These are phyloP conservation scores for Caenorhabditis elegans DNA, from an alignment of 1,140 invertebrate species.

Conservation along the genomic window DNA sequence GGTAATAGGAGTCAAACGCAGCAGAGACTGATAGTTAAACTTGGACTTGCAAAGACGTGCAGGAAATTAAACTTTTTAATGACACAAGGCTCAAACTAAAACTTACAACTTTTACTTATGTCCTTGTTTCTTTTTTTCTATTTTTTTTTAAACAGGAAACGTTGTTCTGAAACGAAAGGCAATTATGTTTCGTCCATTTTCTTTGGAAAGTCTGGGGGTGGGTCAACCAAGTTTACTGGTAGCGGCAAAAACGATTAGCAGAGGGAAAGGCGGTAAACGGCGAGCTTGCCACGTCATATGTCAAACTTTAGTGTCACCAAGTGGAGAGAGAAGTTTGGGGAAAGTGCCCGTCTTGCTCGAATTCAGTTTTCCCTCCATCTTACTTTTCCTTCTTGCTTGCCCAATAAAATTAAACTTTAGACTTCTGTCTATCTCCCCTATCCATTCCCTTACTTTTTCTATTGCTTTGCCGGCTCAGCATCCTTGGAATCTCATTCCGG, in stretches of 20 bases:
- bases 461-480: background rate
- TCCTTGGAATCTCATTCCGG: background rate
- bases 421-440: constrained; percentile 18
- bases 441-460: background rate
- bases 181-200: background rate
- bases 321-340: background rate
- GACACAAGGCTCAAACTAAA: background rate
- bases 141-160: constrained; percentile 22
- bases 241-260: background rate
- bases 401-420: constrained; percentile 33
- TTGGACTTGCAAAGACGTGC: background rate
- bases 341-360: constrained; percentile 11
- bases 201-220: background rate
- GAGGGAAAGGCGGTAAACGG: background rate
- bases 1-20: background rate
- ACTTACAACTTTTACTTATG: background rate
- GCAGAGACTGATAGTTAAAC: background rate
- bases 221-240: background rate
- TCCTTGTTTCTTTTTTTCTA: background rate
- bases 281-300: constrained; percentile 14
- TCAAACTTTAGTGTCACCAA: background rate
- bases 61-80: constrained; percentile 16
- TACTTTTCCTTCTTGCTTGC: background rate
- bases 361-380: constrained; percentile 12
- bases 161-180: constrained; percentile 16